Conservation (phyloP, 2,888 invertebrate species). For the Cataglyphis altisquamis region DNA sequence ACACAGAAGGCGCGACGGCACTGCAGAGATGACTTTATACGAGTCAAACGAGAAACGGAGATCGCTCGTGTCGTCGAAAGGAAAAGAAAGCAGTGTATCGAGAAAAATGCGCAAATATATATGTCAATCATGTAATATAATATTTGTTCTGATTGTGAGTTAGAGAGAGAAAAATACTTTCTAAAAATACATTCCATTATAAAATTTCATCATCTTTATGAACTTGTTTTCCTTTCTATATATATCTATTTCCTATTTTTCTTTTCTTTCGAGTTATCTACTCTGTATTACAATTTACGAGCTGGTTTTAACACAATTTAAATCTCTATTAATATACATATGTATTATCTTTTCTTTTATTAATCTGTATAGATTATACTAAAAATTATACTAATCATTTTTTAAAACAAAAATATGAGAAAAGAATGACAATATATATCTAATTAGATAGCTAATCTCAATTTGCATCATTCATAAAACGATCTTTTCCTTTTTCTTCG, state of each 20-base stretch:
- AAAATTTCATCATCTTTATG: neutral
- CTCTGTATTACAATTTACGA: neutral
- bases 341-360: neutral
- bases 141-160: neutral
- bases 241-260: neutral
- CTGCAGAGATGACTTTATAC: conserved; percentile 35
- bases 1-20: conserved; percentile 35
- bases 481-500: conserved; percentile 11
- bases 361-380: neutral
- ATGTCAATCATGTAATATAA: neutral
- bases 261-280: neutral
- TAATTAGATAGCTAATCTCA: neutral
- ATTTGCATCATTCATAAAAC: conserved; percentile 34
- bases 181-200: neutral
- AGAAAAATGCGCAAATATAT: conserved; percentile 1
- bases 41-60: conserved; percentile 27
- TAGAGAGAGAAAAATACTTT: neutral
- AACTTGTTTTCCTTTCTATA: neutral
- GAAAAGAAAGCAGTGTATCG: neutral
- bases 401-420: neutral
- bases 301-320: neutral
- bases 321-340: neutral
- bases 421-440: neutral
- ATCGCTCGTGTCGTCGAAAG: conserved; percentile 7
- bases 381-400: neutral